Percentiles rank a stretch among this genome's conserved stretches.
These are phyloP conservation scores for Ptyas mucosa DNA, from an alignment of 2,113 vertebrate genomes.

Conservation along the genomic window DNA sequence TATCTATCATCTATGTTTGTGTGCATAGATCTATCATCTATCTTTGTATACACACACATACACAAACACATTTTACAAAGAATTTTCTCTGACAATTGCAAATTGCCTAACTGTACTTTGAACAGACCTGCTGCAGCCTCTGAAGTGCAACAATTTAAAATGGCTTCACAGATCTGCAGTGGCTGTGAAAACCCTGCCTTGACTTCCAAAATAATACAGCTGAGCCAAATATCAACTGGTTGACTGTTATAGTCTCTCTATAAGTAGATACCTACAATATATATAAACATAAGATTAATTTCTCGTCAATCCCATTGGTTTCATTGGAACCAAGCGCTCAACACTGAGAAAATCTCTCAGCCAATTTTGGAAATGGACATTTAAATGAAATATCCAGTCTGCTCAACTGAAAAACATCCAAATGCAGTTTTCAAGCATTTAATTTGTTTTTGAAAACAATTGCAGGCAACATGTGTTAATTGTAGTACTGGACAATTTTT, in stretches of 20 bases:
- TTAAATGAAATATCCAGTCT: background rate
- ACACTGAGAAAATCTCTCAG: background rate
- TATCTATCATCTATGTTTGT: no score
- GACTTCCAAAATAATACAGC: background rate
- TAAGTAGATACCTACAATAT: background rate
- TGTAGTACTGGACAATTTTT: background rate
- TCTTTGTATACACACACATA: no score
- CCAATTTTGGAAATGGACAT: background rate
- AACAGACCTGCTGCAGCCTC: background rate
- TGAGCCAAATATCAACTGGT: background rate
- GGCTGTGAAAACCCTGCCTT: background rate
- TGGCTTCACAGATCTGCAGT: conserved; percentile 1
- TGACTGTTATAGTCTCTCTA: background rate
- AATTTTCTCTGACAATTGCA: background rate
- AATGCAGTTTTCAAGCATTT: background rate
- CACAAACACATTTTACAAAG: background rate
- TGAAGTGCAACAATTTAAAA: background rate
- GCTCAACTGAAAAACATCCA: background rate
- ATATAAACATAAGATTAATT: conserved; percentile 3
- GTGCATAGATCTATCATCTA: no score
- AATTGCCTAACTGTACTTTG: background rate
- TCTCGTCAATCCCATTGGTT: background rate
- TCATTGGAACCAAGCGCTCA: background rate
- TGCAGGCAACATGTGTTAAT: background rate
- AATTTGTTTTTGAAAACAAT: background rate